phyloP scores from a whole-genome alignment of 2,888 invertebrate genomes.

The Harpalus rubripes region DNA sequence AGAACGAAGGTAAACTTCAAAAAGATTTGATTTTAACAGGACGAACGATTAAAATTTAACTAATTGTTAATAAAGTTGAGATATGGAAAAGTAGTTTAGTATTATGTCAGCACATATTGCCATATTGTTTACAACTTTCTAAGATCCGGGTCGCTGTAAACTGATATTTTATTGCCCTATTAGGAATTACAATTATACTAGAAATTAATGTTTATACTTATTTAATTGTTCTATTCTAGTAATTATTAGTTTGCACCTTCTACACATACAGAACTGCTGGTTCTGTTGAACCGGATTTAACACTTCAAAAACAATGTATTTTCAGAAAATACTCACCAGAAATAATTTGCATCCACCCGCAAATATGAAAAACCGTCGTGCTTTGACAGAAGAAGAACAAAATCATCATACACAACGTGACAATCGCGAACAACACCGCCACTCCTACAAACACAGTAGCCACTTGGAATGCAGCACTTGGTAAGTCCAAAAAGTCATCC shows the following conservation, averaged over 20 bases:
- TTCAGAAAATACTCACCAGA: constrained; percentile 85
- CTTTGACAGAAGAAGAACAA: constrained; percentile 96
- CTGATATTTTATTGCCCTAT: neutral
- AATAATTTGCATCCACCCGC: constrained; percentile 97
- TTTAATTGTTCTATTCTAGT: constrained; percentile 5
- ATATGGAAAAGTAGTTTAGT: constrained; percentile 26
- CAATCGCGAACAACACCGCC: constrained; percentile 90
- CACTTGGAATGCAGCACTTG: constrained; percentile 89
- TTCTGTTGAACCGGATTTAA: neutral
- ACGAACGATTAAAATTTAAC: too few species aligned
- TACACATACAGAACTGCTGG: neutral
- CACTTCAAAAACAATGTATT: neutral
- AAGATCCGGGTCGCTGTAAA: constrained; percentile 39
- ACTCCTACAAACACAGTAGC: constrained; percentile 94
- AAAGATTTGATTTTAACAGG: too few species aligned
- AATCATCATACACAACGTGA: constrained; percentile 93
- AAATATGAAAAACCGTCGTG: constrained; percentile 94
- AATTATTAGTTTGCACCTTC: neutral
- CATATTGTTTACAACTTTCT: constrained; percentile 51
- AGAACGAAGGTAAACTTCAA: too few species aligned
- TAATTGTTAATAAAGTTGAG: too few species aligned
- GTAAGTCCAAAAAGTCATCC: constrained; percentile 89
- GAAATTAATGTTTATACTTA: constrained; percentile 14
- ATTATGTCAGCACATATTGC: constrained; percentile 40
- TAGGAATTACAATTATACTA: neutral